Conservation (phyloP, 2,113 vertebrate genomes). For the Cervus canadensis region DNA sequence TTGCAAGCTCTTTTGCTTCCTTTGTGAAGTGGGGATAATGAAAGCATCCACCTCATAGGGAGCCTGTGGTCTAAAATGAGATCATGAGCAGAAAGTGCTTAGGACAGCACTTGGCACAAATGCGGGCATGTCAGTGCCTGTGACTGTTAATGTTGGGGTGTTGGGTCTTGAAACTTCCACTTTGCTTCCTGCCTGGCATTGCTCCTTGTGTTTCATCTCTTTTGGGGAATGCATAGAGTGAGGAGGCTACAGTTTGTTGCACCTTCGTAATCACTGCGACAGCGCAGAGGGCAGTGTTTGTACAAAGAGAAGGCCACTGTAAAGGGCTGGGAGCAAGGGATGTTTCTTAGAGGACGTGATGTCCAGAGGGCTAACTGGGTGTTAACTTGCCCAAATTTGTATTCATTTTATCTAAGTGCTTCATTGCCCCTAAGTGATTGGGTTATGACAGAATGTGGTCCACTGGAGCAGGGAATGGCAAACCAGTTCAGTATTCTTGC, state of each 20-base stretch:
- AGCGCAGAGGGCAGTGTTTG: background rate
- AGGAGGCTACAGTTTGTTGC: background rate
- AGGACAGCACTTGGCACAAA: background rate
- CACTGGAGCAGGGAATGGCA: background rate
- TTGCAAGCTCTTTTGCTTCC: background rate
- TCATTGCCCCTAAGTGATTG: background rate
- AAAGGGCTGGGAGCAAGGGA: background rate
- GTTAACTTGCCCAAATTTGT: background rate
- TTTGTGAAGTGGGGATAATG: background rate
- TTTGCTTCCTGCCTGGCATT: background rate
- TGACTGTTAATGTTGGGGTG: background rate
- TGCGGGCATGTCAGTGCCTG: background rate
- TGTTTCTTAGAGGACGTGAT: background rate
- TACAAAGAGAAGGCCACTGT: accelerated
- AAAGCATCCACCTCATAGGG: background rate
- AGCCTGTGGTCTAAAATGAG: background rate
- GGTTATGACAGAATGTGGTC: background rate
- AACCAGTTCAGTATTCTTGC: background rate
- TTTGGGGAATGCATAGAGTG: background rate
- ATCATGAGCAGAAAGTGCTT: background rate
- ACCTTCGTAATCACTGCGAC: background rate
- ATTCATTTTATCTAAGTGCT: background rate
- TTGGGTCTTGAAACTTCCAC: background rate
- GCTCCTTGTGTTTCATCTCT: background rate
- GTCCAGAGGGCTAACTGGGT: background rate